Base-by-base conservation (phyloP, 2,888 invertebrate genomes). In the Carcina quercana region DNA sequence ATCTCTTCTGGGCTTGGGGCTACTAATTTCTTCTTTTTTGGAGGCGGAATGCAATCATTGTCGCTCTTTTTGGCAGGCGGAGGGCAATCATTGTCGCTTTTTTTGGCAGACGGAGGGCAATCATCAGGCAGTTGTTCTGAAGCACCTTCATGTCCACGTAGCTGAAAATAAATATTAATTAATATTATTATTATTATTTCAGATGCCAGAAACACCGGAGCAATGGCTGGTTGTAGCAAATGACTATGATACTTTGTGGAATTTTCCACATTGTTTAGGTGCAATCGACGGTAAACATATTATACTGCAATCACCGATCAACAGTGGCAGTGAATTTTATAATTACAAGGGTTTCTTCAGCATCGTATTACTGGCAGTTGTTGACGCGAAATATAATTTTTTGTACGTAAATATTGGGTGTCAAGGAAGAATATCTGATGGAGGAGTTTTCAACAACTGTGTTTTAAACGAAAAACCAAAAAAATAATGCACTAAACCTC, bases 261-360 rank as follows among this genome's bases (percentile, higher is more conserved):
- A 58, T 30, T 61, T 62, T 40, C 62, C 62, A 13, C 45, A 56
- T 32, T 52, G 48, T 29, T 22, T 53, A 17, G 59, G 52, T n/a
- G 47, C 59, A 7, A 45, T 62, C 17, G 60, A 63, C 34, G 65
- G 62, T 6, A 65, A 68, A 40, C 62, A 47, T 25, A 28, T 46
- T 8, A 15, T 43, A 14, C 34, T 59, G 15, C 44, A 60, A 42
- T 38, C 44, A 29, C 59, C 62, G 17, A 25, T 36, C n/a, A 38
- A 53, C 29, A 41, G 42, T 36, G 44, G 45, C 34, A 49, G 45
- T 46, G 43, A 51, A 30, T 49, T 39, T 30, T 47, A 28, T 25
- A 37, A 43, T 32, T 47, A 49, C 21, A 53, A 51, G 40, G 27
- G 42, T 29, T 37, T 45, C 11, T 47, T 49, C 22, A 47, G 50